phyloP scores from a whole-genome alignment of 2,797 vertebrate genomes.

The Gobio occitaniae region DNA sequence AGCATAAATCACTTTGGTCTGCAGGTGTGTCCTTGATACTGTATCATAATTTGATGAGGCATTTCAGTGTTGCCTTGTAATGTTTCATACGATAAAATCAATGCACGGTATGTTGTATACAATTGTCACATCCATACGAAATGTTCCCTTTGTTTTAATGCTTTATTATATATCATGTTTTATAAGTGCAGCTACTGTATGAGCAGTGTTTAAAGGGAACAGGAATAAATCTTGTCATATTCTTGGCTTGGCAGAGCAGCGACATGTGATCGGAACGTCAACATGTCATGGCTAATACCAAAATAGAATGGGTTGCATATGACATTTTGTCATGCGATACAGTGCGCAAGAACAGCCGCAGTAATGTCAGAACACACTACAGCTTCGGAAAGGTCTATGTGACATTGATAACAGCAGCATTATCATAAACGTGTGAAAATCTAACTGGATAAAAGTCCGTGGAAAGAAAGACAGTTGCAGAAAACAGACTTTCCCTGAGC shows the following conservation, averaged over 20 bases:
- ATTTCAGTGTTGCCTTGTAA: not conserved
- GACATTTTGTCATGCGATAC: conserved; percentile 43
- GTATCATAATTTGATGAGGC: not conserved
- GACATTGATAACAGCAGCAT: conserved; percentile 68
- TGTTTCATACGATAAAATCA: not conserved
- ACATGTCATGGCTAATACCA: conserved; percentile 40
- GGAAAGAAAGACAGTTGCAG: conserved; percentile 64
- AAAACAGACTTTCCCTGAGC: conserved; percentile 73
- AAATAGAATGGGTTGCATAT: conserved; percentile 45
- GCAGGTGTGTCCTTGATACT: conserved; percentile 10
- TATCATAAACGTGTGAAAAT: conserved; percentile 68
- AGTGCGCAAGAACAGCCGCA: conserved; percentile 42
- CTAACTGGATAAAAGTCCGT: conserved; percentile 68
- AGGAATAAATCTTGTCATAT: not conserved
- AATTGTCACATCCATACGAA: not conserved
- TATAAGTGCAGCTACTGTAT: not conserved
- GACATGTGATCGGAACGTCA: conserved; percentile 1
- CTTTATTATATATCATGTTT: not conserved
- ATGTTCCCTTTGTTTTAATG: not conserved
- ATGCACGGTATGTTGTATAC: not conserved
- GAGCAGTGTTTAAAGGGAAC: not conserved
- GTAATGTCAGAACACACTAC: conserved; percentile 47
- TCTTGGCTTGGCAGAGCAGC: not conserved
- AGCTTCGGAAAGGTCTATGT: conserved; percentile 43
- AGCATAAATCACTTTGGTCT: conserved; percentile 7